Evolutionary conservation across 2,113 vertebrate genomes (phyloP).

Genomic region (Rhodinocichla rosea): DNA sequence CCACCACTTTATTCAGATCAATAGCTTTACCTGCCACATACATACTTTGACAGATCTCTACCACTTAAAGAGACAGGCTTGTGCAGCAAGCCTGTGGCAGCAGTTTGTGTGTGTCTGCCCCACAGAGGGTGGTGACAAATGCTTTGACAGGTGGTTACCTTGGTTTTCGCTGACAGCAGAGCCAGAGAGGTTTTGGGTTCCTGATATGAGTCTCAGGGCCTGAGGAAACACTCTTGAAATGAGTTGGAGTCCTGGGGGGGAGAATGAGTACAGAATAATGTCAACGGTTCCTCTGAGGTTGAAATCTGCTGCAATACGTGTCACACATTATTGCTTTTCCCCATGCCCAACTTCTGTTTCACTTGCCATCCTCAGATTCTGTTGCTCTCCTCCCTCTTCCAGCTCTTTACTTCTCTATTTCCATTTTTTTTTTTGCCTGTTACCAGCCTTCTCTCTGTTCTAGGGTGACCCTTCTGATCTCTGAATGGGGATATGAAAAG

Average conservation of each 20-base stretch:
- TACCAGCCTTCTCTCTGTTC: not conserved
- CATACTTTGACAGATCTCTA: not conserved
- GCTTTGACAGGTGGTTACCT: not conserved
- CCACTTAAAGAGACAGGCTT: not conserved
- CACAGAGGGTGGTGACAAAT: not conserved
- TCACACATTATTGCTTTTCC: not conserved
- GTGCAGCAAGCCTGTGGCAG: not conserved
- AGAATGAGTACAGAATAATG: not conserved
- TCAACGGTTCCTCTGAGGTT: not conserved
- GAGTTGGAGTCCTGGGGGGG: not conserved
- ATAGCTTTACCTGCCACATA: not conserved
- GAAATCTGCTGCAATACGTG: not conserved
- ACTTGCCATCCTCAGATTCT: not conserved
- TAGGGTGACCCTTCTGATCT: not conserved
- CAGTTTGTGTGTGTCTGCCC: not conserved
- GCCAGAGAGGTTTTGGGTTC: not conserved
- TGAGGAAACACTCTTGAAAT: not conserved
- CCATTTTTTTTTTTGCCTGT: not conserved
- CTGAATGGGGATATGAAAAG: not conserved
- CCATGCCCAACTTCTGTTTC: not conserved
- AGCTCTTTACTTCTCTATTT: not conserved
- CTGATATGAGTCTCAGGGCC: constrained; percentile 41
- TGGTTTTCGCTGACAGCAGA: not conserved
- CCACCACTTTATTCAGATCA: not conserved
- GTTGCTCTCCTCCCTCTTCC: not conserved